Evolutionary conservation across 2,113 vertebrate genomes (phyloP), one percentile per base, ranked within the genome.

Genomic region (Climacteris rufus): DNA sequence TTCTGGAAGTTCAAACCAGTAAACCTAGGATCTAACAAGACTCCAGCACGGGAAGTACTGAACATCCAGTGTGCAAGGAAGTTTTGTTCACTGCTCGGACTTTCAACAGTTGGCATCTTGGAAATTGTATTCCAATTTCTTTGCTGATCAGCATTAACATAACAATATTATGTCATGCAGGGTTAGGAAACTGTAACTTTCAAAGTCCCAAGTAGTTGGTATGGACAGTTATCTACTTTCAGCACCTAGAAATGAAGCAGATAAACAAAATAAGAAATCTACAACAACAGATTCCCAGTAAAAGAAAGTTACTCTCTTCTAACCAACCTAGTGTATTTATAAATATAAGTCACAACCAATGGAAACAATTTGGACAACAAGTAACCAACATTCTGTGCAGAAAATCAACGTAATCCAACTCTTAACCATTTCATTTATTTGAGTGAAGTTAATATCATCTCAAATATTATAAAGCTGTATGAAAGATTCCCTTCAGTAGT

Each of bases 31-130:
- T 96, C 98, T 81, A 99, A 60, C 86, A 99, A 98, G 61, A 99
- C 99, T 57, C 99, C 99, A 71, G 99, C 98, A 89, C 98, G 98
- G 79, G 98, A 96, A 91, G 96, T 97, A 57, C 59, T 97, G 4
- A 98, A 96, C 97, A 99, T 98, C 99, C 99, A 99, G 2, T 82
- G 97, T 18, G 97, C 95, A 70, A 98, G 71, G 88, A 99, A 98
- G 88, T 98, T 98, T 56, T 97, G 93, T 89, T 98, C 98, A 53
- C 93, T 95, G 42, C 87, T 97, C 19, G 92, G 79, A 82, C 98
- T 98, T 87, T 98, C 97, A 97, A 98, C 98, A 64, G 98, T 95
- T 83, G 98, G 98, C 98, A 99, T 99, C 95, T 96, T 97, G 93
- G 94, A 97, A 96, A 94, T n/a, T 64, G 92, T 77, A 78, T 21